A percentile compares a stretch with the other conserved stretches of the same genome.
These are phyloP conservation scores for Ellobius talpinus DNA, from an alignment of 2,113 vertebrate genomes.

Conservation along the genomic window DNA sequence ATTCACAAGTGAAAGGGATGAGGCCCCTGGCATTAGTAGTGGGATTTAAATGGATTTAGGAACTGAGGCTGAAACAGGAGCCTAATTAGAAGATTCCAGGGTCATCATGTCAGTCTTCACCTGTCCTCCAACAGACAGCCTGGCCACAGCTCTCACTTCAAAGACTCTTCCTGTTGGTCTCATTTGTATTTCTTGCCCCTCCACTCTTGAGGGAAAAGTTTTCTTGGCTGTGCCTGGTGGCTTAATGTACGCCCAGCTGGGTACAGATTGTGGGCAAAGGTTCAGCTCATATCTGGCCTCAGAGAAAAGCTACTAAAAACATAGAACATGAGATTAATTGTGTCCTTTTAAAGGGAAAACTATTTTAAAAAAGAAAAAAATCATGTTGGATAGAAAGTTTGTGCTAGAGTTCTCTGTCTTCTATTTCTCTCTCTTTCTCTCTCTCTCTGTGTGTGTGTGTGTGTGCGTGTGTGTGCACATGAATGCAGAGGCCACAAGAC, in stretches of 20 bases:
- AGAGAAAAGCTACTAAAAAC: not conserved
- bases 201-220: not conserved
- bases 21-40: not conserved
- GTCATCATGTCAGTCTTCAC: constrained; percentile 61
- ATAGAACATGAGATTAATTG: not conserved
- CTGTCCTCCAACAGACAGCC: constrained; percentile 53
- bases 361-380: not conserved
- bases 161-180: not conserved
- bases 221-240: not conserved
- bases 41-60: constrained; percentile 58
- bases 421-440: not conserved
- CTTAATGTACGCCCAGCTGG: not conserved
- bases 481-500: not conserved
- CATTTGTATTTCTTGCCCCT: not conserved
- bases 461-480: not conserved
- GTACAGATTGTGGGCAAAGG: not conserved
- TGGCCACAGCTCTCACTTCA: constrained; percentile 34
- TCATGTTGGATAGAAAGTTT: not conserved
- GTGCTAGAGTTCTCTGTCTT: not conserved
- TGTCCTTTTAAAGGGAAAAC: not conserved
- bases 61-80: constrained; percentile 70
- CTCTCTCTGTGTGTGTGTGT: not conserved
- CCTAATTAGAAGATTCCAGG: constrained; percentile 64
- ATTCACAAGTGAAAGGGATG: constrained; percentile 70
- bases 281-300: not conserved